Conservation (phyloP, 2,888 invertebrate genomes). For the Artemia sinica region DNA sequence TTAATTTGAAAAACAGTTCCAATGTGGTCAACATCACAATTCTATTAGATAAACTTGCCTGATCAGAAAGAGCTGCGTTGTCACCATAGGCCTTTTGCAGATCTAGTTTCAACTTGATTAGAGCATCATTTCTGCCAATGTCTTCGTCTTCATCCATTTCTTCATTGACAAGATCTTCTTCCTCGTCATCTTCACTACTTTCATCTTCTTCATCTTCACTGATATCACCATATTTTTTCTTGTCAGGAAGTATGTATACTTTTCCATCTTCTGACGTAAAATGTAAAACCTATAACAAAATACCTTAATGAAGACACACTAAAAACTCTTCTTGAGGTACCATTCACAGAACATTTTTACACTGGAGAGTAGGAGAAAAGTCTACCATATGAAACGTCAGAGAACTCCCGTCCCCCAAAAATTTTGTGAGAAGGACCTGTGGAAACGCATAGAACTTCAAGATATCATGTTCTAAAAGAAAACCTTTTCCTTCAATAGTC, state of each 20-base stretch:
- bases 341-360: no score
- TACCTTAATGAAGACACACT: no score
- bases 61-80: conserved; percentile 41
- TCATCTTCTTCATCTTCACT: conserved; percentile 31
- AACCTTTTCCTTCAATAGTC: no score
- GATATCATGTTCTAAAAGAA: no score
- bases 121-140: conserved; percentile 28
- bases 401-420: no score
- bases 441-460: no score
- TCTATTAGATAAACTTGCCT: conserved; percentile 23
- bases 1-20: no score
- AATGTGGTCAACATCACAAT: no score
- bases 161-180: conserved; percentile 27
- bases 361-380: no score
- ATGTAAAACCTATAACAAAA: neutral
- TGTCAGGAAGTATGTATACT: conserved; percentile 33
- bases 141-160: conserved; percentile 34
- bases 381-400: no score
- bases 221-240: conserved; percentile 31
- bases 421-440: no score
- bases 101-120: conserved; percentile 44
- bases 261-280: conserved; percentile 27
- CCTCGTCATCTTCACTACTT: conserved; percentile 24
- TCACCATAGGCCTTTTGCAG: conserved; percentile 48
- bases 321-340: no score